Base-by-base conservation (phyloP, 2,888 invertebrate genomes). In the Tridacna gigas region DNA sequence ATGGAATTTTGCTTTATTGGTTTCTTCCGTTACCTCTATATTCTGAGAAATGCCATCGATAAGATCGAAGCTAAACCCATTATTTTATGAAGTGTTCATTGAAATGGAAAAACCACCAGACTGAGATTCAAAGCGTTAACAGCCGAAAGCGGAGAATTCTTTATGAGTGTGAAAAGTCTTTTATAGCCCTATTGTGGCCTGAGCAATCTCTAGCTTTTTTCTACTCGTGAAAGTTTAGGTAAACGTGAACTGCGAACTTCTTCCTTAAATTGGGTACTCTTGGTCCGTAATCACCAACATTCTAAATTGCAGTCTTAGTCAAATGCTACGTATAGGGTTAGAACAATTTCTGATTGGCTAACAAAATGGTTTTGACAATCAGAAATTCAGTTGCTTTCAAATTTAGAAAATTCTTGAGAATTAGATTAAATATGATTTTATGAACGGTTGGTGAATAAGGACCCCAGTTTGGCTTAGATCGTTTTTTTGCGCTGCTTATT, bases 61-160 rank as follows among this genome's bases (percentile, higher is more conserved):
- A 56, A 56, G 56, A 56, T 56, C 56, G 56, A 56, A 56, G 18
- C 20, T 20, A 9, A 56, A 56, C 11, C 20, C 56, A 56, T 56
- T 56, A 56, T 20, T 15, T 56, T 56, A 56, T 56, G 56, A 56
- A 56, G 56, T 56, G 56, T 56, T 56, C 56, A 56, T 56, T 56
- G 56, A 56, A 56, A 56, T 56, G 15, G 56, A 20, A 9, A 56
- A 56, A 56, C 56, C 20, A 56, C 56, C 56, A 56, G 56, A 56
- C 56, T 56, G 56, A 20, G 9, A 56, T 15, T 20, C 1, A 3
- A 56, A 56, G 56, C 56, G 56, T 56, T 20, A n/a, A 56, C 56
- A 56, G 11, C 9, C 15, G 20, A 20, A 11, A 3, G 56, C 56
- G 9, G 15, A 20, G 15, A 15, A 56, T 3, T 20, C 20, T 56